phyloP scores from a whole-genome alignment of 2,888 invertebrate species.

The Empis livida region DNA sequence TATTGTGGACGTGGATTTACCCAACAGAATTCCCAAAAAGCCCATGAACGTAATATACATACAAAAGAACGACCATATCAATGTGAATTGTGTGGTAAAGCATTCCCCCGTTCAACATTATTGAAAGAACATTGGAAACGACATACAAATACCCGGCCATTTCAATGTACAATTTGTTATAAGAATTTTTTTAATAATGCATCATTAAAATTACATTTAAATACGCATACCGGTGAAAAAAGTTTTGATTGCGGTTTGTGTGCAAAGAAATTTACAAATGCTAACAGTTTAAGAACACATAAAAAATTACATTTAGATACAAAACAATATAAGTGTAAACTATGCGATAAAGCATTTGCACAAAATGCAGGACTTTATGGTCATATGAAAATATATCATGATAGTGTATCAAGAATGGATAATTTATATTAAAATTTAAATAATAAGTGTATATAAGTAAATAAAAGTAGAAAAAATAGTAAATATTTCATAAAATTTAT shows the following conservation, averaged over 20 bases:
- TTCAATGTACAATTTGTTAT: neutral
- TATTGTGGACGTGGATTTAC: constrained; percentile 44
- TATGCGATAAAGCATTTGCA: neutral
- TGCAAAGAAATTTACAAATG: neutral
- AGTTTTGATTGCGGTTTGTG: constrained; percentile 3
- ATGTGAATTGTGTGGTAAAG: constrained; percentile 4
- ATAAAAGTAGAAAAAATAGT: too few relatives aligned
- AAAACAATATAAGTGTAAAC: neutral
- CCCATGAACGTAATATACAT: neutral
- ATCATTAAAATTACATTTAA: neutral
- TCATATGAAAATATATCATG: neutral
- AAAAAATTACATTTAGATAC: neutral
- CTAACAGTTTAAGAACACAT: neutral
- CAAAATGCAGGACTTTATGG: neutral
- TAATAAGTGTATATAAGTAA: too few relatives aligned
- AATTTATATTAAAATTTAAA: too few relatives aligned
- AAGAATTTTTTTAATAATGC: neutral
- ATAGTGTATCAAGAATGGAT: too few relatives aligned
- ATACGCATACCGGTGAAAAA: neutral
- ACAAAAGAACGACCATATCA: constrained; percentile 1
- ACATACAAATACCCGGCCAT: neutral
- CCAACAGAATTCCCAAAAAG: constrained; percentile 21
- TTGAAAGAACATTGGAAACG: neutral
- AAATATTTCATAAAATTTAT: too few relatives aligned
- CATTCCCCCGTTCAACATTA: neutral